Percentiles rank a stretch among this genome's conserved stretches.
These are phyloP conservation scores for Nomada fabriciana DNA, from an alignment of 2,888 invertebrate species.

Conservation along the genomic window DNA sequence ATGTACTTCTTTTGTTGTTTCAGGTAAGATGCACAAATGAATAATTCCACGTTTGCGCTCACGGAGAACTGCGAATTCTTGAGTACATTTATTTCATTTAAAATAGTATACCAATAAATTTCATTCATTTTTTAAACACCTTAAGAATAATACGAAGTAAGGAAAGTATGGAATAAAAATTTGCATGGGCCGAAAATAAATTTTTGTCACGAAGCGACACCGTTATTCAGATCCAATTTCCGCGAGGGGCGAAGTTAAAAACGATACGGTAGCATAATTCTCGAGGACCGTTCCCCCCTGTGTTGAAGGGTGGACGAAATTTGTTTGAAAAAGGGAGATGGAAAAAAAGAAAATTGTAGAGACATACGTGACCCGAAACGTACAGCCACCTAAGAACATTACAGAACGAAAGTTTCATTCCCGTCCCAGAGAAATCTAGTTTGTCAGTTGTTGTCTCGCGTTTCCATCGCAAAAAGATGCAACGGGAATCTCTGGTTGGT, in stretches of 20 bases:
- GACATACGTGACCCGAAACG: neutral
- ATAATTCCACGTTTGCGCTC: constrained; percentile 6
- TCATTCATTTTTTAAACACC: neutral
- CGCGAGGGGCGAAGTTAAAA: neutral
- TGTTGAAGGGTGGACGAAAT: neutral
- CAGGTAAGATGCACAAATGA: constrained; percentile 19
- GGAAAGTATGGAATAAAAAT: too few species aligned
- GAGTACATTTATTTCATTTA: neutral
- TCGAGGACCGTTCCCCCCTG: neutral
- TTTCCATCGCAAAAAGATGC: constrained; percentile 57
- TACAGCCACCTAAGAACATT: constrained; percentile 16
- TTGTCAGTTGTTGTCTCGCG: constrained; percentile 51
- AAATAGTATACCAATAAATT: neutral
- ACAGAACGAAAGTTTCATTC: constrained; percentile 46
- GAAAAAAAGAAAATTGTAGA: neutral
- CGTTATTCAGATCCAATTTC: neutral
- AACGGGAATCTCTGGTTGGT: constrained; percentile 47
- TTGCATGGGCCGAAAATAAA: neutral
- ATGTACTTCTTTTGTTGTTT: neutral
- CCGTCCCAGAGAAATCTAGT: constrained; percentile 54
- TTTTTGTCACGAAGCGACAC: neutral
- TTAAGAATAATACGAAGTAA: too few species aligned
- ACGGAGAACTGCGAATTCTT: neutral
- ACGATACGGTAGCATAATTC: neutral
- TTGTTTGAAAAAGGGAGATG: neutral